Evolutionary conservation across 2,797 vertebrate genomes (phyloP).

Genomic region (Pantherophis alleghaniensis): DNA sequence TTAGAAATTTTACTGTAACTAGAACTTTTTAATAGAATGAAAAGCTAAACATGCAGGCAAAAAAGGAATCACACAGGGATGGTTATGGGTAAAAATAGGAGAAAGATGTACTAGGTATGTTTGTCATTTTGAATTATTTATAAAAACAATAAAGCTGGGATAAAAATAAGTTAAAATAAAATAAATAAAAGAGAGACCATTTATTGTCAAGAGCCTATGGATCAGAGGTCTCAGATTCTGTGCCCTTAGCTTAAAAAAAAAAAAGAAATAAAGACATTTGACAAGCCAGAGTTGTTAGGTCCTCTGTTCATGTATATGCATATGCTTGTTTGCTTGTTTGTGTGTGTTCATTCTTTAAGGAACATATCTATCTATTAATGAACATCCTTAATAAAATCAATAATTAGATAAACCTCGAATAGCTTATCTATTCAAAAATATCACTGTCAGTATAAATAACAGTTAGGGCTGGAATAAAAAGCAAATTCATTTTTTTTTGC

Average conservation of each 20-base stretch:
- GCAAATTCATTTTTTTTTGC: not conserved
- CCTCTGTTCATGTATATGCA: not conserved
- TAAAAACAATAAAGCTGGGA: not conserved
- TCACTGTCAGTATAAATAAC: not conserved
- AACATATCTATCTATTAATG: not conserved
- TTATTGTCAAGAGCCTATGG: not conserved
- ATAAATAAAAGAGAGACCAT: not conserved
- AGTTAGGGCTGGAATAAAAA: not conserved
- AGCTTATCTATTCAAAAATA: not conserved
- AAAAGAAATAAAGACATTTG: not conserved
- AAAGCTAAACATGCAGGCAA: not conserved
- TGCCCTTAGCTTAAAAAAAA: not conserved
- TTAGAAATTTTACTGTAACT: not conserved
- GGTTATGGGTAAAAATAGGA: not conserved
- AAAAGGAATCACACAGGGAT: not conserved
- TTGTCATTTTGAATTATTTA: not conserved
- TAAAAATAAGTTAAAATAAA: not conserved
- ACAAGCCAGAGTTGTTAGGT: not conserved
- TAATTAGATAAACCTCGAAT: not conserved
- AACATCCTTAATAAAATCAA: not conserved
- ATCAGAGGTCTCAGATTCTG: not conserved
- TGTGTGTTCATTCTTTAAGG: not conserved
- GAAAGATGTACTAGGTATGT: not conserved
- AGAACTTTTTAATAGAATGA: not conserved
- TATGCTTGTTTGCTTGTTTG: not conserved